Evolutionary conservation across 2,888 invertebrate genomes (phyloP), one percentile per base, ranked within the genome.

Genomic region (Aphodius granarius): DNA sequence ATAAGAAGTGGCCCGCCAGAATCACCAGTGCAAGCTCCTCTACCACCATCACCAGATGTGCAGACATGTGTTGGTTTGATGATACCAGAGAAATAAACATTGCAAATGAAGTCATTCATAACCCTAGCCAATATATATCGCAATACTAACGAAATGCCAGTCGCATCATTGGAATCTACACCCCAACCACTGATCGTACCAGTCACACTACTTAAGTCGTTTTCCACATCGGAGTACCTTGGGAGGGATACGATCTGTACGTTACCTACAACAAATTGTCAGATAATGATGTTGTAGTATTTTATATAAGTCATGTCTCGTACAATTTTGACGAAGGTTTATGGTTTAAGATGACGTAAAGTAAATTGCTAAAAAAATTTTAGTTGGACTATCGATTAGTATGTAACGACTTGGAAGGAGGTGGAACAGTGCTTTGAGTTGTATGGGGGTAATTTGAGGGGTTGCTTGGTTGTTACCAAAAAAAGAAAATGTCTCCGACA

Each of bases 131-230:
- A 15, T n/a, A 70, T 21, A 23, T 63, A 17, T n/a, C 63, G 63
- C 13, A 73, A 64, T 5, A n/a, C 68, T 71, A 21, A 22, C 22
- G 21, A 70, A n/a, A 68, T 63, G 13, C 16, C 16, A 3, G 68
- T n/a, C 13, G 22, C 9, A 6, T 1, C 63, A 75, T 86, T 86
- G 22, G 81, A 78, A 22, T 84, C 85, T 65, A 85, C 86, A 5
- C 89, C 89, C 89, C 89, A 89, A 13, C 89, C 89, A 19, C 87
- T 88, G 70, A 88, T 88, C 3, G 86, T 83, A 18, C 85, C 87
- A 19, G 83, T 78, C 73, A 85, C 85, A 73, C 85, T 85, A 70
- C 84, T 84, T 68, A 87, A 87, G 19, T 83, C 84, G 23, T 79
- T 76, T 20, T 83, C 83, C 71, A 83, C 85, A 5, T 78, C 72